A percentile compares a stretch with the other conserved stretches of the same genome.
Conservation (phyloP, 1,140 invertebrate genomes). For the Hirudo medicinalis region DNA sequence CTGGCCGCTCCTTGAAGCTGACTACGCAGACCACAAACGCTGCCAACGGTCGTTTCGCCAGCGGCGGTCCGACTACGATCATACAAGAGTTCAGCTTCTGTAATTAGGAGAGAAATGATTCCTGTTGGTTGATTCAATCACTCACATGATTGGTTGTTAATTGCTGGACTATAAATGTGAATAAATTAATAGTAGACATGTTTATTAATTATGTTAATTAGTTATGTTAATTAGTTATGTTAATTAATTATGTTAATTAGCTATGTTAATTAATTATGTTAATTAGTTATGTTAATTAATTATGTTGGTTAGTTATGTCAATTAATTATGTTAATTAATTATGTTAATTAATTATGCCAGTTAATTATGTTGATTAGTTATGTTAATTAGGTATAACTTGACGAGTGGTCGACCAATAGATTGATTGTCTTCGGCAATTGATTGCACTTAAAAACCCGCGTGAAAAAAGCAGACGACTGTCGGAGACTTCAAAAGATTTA, state of each 20-base stretch:
- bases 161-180: no score
- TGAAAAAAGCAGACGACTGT: background rate
- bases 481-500: background rate
- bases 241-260: background rate
- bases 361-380: no score
- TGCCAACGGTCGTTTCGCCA: background rate
- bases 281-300: no score
- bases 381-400: background rate
- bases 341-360: no score
- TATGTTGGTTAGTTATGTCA: no score
- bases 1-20: background rate
- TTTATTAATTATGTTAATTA: no score
- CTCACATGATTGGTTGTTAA: no score
- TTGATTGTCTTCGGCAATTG: background rate
- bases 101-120: background rate
- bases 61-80: background rate
- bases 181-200: no score
- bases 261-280: no score
- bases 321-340: no score
- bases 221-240: background rate
- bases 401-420: background rate
- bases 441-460: background rate
- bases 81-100: background rate
- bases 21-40: background rate
- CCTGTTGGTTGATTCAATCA: background rate